A percentile compares a stretch with the other conserved stretches of the same genome.
Evolutionary conservation across 2,888 invertebrate genomes (phyloP).

Genomic region (Sinhomidia bicolor): DNA sequence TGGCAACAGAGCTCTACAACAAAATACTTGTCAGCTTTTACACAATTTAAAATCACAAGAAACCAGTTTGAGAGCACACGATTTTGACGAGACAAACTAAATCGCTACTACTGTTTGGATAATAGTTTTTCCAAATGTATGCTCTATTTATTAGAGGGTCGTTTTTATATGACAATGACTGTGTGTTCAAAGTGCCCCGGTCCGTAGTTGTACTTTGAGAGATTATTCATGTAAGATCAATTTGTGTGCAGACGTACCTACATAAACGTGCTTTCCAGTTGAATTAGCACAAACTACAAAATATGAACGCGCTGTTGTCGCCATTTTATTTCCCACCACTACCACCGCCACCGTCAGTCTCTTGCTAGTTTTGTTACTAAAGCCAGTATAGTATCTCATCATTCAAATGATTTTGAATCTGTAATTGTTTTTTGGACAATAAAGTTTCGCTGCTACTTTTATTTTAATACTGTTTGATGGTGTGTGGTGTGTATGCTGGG

Average conservation of each 20-base stretch:
- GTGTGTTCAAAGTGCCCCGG: no score
- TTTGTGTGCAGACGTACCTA: neutral
- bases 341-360: neutral
- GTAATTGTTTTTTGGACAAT: neutral
- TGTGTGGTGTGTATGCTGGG: no score
- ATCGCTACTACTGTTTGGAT: no score
- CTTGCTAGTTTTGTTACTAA: neutral
- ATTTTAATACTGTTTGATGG: no score
- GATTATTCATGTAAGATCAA: no score
- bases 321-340: neutral
- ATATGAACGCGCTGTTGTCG: neutral
- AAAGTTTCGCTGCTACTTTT: neutral
- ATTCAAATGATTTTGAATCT: neutral
- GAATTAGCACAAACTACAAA: neutral
- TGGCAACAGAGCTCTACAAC: no score
- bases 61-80: neutral
- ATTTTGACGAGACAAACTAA: neutral
- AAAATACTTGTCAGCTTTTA: constrained; percentile 4
- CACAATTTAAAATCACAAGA: neutral
- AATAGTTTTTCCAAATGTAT: no score
- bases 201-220: no score
- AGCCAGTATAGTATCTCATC: neutral
- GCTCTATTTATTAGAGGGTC: no score
- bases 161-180: no score
- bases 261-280: neutral